Percentiles rank a stretch among this genome's conserved stretches.
These are phyloP conservation scores for Drosophila anomalata DNA, from an alignment of 2,888 invertebrate genomes.

Conservation along the genomic window DNA sequence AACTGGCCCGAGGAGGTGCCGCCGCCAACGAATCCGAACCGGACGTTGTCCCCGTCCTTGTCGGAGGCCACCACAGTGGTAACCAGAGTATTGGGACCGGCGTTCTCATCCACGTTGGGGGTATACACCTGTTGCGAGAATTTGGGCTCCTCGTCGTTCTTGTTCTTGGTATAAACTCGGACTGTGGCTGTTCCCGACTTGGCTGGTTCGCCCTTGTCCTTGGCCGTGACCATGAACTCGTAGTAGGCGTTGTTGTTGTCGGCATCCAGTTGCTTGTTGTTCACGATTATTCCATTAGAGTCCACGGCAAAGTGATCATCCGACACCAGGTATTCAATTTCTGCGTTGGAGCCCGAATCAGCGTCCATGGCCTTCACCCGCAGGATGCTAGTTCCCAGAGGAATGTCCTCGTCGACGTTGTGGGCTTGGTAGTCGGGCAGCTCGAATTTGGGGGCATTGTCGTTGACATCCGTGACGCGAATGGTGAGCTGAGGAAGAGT, in stretches of 20 bases:
- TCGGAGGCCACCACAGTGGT: conserved; percentile 98
- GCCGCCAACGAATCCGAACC: conserved; percentile 95
- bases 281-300: conserved; percentile 95
- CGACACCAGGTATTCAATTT: conserved; percentile 94
- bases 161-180: conserved; percentile 97
- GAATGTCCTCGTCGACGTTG: conserved; percentile 97
- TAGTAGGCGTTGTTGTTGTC: conserved; percentile 98
- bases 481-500: conserved; percentile 90
- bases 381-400: conserved; percentile 95
- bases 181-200: conserved; percentile 97
- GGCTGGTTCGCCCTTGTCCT: conserved; percentile 96
- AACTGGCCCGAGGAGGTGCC: conserved; percentile 96
- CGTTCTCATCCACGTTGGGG: conserved; percentile 97
- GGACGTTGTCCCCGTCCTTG: conserved; percentile 98
- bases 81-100: conserved; percentile 96
- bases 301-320: conserved; percentile 98
- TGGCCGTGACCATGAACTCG: conserved; percentile 96
- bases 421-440: conserved; percentile 98
- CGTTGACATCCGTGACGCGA: conserved; percentile 97
- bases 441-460: conserved; percentile 98
- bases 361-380: conserved; percentile 98
- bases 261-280: conserved; percentile 96
- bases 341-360: conserved; percentile 97
- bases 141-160: conserved; percentile 98
- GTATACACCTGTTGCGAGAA: conserved; percentile 98